phyloP scores from a whole-genome alignment of 2,888 invertebrate species.

The Amaurobius ferox region DNA sequence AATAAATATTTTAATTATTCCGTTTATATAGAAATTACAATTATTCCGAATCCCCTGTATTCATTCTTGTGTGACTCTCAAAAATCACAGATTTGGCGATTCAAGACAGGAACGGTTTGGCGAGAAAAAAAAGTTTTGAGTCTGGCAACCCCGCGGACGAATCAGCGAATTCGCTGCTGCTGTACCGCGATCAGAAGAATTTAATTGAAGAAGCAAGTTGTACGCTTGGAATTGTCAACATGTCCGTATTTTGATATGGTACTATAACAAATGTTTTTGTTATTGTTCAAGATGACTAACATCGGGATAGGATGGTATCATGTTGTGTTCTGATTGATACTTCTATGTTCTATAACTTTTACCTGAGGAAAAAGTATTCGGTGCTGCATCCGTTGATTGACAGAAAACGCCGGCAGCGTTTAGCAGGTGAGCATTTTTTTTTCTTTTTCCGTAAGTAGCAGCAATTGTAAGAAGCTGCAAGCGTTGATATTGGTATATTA shows the following conservation, averaged over 20 bases:
- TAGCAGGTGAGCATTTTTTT: constrained; percentile 3
- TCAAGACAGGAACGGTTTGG: neutral
- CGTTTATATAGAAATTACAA: no score
- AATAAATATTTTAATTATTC: no score
- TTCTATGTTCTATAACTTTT: neutral
- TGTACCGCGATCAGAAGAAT: neutral
- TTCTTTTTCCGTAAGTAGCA: neutral
- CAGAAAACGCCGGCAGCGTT: neutral
- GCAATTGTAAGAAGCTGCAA: no score
- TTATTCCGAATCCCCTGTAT: no score
- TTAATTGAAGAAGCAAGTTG: neutral
- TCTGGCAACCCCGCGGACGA: neutral
- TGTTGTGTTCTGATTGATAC: neutral
- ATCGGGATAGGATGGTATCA: neutral
- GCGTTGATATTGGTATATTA: no score
- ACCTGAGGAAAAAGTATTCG: neutral
- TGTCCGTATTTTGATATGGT: no score
- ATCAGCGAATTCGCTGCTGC: neutral
- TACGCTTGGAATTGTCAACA: neutral
- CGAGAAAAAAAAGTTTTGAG: neutral
- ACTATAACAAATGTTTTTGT: no score
- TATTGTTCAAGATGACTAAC: neutral
- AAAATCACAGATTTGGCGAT: neutral
- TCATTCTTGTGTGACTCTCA: neutral
- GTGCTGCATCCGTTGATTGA: neutral